These are phyloP conservation scores for Smittia aterrima DNA, from an alignment of 2,888 invertebrate genomes.

Conservation along the genomic window DNA sequence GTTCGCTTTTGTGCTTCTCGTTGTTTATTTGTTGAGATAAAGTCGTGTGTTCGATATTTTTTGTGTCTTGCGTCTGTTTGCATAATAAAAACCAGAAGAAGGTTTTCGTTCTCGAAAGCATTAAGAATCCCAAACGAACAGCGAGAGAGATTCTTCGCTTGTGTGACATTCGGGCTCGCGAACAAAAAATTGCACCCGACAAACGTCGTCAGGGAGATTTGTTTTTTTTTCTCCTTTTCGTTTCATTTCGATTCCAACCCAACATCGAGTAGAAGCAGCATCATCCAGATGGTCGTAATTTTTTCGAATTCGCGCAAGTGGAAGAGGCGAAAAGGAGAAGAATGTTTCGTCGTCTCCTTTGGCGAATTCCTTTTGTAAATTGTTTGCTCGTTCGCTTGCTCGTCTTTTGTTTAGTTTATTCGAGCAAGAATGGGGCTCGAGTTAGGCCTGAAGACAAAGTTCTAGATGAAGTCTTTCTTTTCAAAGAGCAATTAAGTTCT, in stretches of 20 bases:
- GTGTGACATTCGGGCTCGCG: slow-evolving; percentile 3
- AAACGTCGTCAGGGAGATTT: slow-evolving; percentile 32
- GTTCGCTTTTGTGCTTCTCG: slow-evolving; percentile 9
- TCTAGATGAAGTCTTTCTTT: background rate
- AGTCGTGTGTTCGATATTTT: slow-evolving; percentile 20
- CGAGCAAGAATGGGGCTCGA: background rate
- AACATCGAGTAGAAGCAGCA: background rate
- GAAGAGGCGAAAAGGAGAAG: background rate
- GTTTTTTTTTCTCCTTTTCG: background rate
- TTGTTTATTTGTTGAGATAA: slow-evolving; percentile 19
- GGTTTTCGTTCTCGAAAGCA: background rate
- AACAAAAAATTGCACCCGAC: slow-evolving; percentile 17
- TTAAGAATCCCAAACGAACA: background rate
- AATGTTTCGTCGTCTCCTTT: slow-evolving; percentile 21
- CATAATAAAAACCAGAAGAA: slow-evolving; percentile 5
- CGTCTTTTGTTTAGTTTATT: background rate
- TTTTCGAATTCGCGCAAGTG: slow-evolving; percentile 13
- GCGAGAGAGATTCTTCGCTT: slow-evolving; percentile 13
- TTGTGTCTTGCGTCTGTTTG: slow-evolving; percentile 12
- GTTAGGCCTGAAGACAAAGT: background rate
- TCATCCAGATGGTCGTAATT: slow-evolving; percentile 40
- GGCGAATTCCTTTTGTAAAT: slow-evolving; percentile 16
- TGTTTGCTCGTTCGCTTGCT: no score
- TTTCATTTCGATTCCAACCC: no score
- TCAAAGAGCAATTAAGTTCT: background rate